A percentile compares a stretch with the other conserved stretches of the same genome.
Evolutionary conservation across 1,140 invertebrate genomes (phyloP).

Genomic region (Bombus soroeensis): DNA sequence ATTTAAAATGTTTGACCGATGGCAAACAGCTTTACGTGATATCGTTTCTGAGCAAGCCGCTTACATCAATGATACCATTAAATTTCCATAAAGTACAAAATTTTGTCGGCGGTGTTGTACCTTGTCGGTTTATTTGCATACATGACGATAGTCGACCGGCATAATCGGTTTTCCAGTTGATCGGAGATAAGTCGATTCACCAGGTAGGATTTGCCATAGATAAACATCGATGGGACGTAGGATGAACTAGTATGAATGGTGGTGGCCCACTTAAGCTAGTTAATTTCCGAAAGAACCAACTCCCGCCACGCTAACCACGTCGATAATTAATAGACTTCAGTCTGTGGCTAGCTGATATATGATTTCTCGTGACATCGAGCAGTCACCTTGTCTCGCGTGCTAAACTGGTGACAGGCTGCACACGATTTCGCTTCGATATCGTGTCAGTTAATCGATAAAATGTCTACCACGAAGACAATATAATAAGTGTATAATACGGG

Average conservation of each 20-base stretch:
- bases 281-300: slow-evolving; percentile 42
- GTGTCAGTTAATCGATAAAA: background rate
- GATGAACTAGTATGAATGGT: slow-evolving; percentile 15
- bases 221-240: slow-evolving; percentile 10
- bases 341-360: slow-evolving; percentile 24
- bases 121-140: slow-evolving; percentile 11
- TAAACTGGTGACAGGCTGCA: background rate
- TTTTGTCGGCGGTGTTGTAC: background rate
- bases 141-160: background rate
- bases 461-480: background rate
- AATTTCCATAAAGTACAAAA: background rate
- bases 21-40: too few species aligned
- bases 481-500: background rate
- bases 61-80: background rate
- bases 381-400: background rate
- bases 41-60: too few species aligned
- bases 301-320: background rate
- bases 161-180: slow-evolving; percentile 18
- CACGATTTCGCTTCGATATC: background rate
- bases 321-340: slow-evolving; percentile 55
- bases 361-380: slow-evolving; percentile 11
- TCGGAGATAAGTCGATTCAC: slow-evolving; percentile 12
- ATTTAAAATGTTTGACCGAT: background rate
- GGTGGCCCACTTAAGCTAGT: slow-evolving; percentile 22
- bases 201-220: slow-evolving; percentile 3